A percentile compares a stretch with the other conserved stretches of the same genome.
These are phyloP conservation scores for Eciton burchellii DNA, from an alignment of 1,140 invertebrate genomes.

Conservation along the genomic window DNA sequence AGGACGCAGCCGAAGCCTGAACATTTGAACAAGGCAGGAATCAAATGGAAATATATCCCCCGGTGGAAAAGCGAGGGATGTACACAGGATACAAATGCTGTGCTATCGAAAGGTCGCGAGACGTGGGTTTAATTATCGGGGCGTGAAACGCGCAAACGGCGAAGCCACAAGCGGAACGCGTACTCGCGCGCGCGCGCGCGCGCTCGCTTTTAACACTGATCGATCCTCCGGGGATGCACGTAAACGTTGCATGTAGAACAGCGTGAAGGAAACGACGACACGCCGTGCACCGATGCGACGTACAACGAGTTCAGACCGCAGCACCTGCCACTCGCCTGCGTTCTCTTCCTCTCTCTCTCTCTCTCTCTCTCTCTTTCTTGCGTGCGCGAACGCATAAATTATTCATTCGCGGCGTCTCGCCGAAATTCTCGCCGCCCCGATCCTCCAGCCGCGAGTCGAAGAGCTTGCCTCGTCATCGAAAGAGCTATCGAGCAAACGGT, in stretches of 20 bases:
- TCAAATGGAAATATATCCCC: too few species aligned
- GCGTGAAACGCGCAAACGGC: not conserved
- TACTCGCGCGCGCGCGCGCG: not conserved
- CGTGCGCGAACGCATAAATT: conserved; percentile 62
- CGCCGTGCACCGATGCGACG: conserved; percentile 5
- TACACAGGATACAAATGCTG: too few species aligned
- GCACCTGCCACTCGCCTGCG: conserved; percentile 67
- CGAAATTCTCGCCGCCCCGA: not conserved
- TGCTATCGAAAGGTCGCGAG: too few species aligned
- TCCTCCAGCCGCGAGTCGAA: conserved; percentile 20
- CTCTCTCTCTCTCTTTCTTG: too few species aligned
- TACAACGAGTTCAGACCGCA: conserved; percentile 64
- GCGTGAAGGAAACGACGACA: conserved; percentile 36
- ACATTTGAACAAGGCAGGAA: too few species aligned
- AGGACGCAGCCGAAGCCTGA: too few species aligned
- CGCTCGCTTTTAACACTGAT: conserved; percentile 25
- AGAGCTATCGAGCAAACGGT: too few species aligned
- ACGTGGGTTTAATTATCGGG: conserved; percentile 6
- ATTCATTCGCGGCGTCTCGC: conserved; percentile 59
- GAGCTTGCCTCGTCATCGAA: not conserved
- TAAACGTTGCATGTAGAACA: conserved; percentile 16
- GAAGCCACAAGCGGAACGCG: not conserved
- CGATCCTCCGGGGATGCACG: not conserved
- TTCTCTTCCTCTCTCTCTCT: too few species aligned
- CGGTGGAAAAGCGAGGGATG: not conserved